These are phyloP conservation scores for Tenebrosternarchus preto DNA, from an alignment of 2,113 vertebrate genomes.

Conservation along the genomic window DNA sequence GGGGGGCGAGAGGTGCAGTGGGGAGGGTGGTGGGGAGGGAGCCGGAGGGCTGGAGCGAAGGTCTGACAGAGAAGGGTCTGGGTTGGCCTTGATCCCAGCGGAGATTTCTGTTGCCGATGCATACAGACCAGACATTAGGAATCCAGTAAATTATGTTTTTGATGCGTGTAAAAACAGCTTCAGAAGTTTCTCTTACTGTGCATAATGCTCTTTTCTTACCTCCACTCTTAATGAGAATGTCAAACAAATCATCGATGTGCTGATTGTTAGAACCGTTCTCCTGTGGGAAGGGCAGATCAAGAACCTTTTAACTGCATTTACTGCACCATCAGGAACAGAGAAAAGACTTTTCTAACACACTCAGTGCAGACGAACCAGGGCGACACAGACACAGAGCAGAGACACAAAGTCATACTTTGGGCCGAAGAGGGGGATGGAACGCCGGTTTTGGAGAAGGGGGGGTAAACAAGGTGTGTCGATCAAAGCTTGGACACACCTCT, in stretches of 20 bases:
- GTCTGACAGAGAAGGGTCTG: slow-evolving; percentile 72
- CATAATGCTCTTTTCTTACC: slow-evolving; percentile 71
- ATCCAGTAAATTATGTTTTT: neutral
- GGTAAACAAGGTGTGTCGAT: slow-evolving; percentile 78
- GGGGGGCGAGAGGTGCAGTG: slow-evolving; percentile 61
- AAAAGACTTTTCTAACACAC: neutral
- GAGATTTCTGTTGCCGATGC: slow-evolving; percentile 66
- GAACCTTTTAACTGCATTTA: slow-evolving; percentile 2
- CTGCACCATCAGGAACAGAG: neutral
- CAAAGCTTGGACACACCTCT: slow-evolving; percentile 71
- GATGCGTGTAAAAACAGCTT: neutral
- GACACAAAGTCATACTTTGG: slow-evolving; percentile 72
- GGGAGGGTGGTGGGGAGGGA: slow-evolving; percentile 61
- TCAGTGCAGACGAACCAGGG: slow-evolving; percentile 31
- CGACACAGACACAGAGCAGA: slow-evolving; percentile 33
- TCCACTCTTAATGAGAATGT: slow-evolving; percentile 93
- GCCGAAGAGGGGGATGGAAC: slow-evolving; percentile 62
- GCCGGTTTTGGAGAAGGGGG: slow-evolving; percentile 77
- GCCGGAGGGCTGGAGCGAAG: slow-evolving; percentile 69
- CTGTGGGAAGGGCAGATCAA: slow-evolving; percentile 61
- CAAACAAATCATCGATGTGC: slow-evolving; percentile 94
- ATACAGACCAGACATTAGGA: neutral
- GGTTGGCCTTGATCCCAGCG: slow-evolving; percentile 70
- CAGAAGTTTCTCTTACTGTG: neutral
- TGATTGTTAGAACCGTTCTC: slow-evolving; percentile 84